These are phyloP conservation scores for Anastrepha ludens DNA, from an alignment of 1,140 invertebrate genomes.

Conservation along the genomic window DNA sequence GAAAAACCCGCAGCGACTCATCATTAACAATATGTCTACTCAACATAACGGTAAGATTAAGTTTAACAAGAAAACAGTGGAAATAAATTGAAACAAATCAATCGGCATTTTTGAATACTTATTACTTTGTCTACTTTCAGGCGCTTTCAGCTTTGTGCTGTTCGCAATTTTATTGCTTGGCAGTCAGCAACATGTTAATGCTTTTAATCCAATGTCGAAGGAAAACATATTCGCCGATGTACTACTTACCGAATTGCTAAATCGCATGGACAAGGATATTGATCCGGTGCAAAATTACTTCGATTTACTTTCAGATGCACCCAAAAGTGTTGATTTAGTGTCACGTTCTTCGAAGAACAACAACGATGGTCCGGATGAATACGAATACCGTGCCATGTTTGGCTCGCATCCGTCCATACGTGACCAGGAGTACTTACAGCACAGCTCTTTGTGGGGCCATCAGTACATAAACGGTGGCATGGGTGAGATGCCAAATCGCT, in stretches of 20 bases:
- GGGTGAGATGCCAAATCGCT: conserved; percentile 81
- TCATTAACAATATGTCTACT: conserved; percentile 32
- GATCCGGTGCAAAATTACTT: conserved; percentile 78
- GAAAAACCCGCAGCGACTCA: not conserved
- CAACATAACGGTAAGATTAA: conserved; percentile 50
- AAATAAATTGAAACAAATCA: not conserved
- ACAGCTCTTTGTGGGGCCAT: conserved; percentile 90
- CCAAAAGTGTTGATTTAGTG: conserved; percentile 75
- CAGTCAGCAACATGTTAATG: conserved; percentile 21
- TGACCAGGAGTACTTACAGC: conserved; percentile 92
- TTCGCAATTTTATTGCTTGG: not conserved
- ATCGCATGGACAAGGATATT: conserved; percentile 82
- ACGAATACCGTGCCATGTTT: conserved; percentile 75
- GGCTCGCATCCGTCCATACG: conserved; percentile 83
- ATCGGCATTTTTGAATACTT: not conserved
- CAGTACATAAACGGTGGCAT: conserved; percentile 86
- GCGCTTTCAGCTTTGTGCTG: not conserved
- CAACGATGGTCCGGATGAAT: conserved; percentile 76
- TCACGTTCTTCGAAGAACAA: conserved; percentile 74
- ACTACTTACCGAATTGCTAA: conserved; percentile 81
- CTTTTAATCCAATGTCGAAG: conserved; percentile 60
- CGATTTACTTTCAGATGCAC: conserved; percentile 76
- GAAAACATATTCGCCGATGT: conserved; percentile 77
- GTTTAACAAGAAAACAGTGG: not conserved
- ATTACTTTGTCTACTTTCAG: not conserved